Conservation (phyloP, 1,140 invertebrate species). For the Lucilia sericata region DNA sequence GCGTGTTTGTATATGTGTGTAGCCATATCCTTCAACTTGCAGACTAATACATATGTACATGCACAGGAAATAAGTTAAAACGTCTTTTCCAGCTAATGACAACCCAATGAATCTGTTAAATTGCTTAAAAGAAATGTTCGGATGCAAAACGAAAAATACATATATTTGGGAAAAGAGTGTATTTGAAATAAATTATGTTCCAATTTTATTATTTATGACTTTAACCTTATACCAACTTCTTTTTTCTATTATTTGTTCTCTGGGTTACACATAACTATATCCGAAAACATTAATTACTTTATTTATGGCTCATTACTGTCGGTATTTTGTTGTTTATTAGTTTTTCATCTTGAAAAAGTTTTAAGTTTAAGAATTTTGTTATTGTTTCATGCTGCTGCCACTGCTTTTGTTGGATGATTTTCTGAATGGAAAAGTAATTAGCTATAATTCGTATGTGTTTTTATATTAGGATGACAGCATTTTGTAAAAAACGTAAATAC, state of each 20-base stretch:
- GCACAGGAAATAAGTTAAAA: neutral
- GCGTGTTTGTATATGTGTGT: neutral
- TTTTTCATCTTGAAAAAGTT: conserved; percentile 3
- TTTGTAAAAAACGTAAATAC: no score
- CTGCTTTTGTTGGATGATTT: neutral
- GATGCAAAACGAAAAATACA: no score
- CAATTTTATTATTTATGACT: no score
- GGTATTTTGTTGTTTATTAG: conserved; percentile 22
- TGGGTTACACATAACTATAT: neutral
- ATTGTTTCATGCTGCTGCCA: neutral
- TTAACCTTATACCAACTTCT: neutral
- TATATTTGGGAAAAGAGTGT: no score
- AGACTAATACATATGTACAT: neutral
- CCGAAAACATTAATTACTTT: conserved; percentile 31
- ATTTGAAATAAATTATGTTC: no score
- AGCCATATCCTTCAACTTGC: neutral
- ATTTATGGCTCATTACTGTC: conserved; percentile 36
- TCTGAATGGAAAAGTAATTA: neutral
- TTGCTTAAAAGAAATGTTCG: neutral
- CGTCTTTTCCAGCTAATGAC: conserved; percentile 16
- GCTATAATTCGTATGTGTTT: neutral
- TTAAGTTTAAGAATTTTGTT: neutral
- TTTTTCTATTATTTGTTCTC: neutral
- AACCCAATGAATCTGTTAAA: neutral
- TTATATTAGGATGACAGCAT: no score